Evolutionary conservation across 2,888 invertebrate genomes (phyloP).

Genomic region (Chrysolina americana): DNA sequence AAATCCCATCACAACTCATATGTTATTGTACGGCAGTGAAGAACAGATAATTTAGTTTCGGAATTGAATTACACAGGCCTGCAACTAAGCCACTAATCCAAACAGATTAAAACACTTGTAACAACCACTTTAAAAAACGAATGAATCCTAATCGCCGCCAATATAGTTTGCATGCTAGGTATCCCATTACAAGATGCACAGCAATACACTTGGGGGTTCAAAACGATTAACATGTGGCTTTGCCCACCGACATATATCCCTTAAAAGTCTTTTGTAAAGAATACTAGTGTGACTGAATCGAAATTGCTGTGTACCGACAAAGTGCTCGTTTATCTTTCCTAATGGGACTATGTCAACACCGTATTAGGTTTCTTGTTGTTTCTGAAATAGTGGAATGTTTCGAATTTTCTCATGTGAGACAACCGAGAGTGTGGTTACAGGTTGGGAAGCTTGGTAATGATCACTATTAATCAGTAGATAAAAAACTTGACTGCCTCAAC

Average conservation of each 20-base stretch:
- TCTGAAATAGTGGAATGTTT: background rate
- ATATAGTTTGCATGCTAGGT: background rate
- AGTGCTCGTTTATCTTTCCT: slow-evolving; percentile 22
- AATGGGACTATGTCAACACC: slow-evolving; percentile 18
- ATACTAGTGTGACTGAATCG: background rate
- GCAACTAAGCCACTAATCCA: background rate
- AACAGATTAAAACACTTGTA: background rate
- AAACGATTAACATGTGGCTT: slow-evolving; percentile 28
- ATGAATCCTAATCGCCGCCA: background rate
- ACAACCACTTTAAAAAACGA: background rate
- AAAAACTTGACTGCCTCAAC: too few species aligned
- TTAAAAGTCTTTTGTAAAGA: background rate
- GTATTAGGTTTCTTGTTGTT: slow-evolving; percentile 26
- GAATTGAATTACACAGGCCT: too few species aligned
- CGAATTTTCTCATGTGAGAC: background rate
- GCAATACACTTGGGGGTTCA: background rate
- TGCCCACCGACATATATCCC: background rate
- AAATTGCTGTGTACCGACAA: slow-evolving; percentile 18
- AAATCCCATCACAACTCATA: too few species aligned
- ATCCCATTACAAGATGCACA: background rate
- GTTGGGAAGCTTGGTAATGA: too few species aligned
- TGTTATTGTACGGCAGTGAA: too few species aligned
- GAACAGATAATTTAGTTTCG: too few species aligned
- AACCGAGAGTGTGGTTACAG: too few species aligned
- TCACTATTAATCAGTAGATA: too few species aligned